phyloP scores from a whole-genome alignment of 2,113 vertebrate species.

The Cyphomyrus plagiostoma region DNA sequence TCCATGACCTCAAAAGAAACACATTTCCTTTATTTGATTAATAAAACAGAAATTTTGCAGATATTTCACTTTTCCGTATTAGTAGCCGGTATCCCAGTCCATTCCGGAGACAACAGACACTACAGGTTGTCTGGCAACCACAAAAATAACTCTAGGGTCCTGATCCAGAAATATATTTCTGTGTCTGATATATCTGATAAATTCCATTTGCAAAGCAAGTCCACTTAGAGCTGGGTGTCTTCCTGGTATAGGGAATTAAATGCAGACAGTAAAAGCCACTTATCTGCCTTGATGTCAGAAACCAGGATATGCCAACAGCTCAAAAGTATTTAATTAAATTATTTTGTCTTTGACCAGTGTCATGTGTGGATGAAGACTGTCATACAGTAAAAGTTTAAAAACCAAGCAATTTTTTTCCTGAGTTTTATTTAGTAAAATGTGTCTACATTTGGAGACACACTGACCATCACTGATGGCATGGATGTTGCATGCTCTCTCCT shows the following conservation, averaged over 20 bases:
- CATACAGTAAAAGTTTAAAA: neutral
- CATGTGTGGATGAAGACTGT: neutral
- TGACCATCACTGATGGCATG: neutral
- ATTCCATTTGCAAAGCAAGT: constrained; percentile 44
- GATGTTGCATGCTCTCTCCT: neutral
- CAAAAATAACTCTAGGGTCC: constrained; percentile 50
- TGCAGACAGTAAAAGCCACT: neutral
- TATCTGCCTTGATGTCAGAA: neutral
- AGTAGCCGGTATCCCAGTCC: constrained; percentile 51
- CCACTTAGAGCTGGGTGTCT: constrained; percentile 38
- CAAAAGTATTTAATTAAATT: neutral
- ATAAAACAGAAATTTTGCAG: constrained; percentile 55
- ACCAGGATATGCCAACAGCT: neutral
- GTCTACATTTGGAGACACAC: neutral
- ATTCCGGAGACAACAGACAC: constrained; percentile 56
- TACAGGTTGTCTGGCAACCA: constrained; percentile 61
- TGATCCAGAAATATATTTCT: constrained; percentile 49
- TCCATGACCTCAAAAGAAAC: constrained; percentile 41
- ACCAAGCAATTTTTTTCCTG: neutral
- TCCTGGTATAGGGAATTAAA: constrained; percentile 10
- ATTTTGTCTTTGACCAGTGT: neutral
- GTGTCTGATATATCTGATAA: constrained; percentile 51
- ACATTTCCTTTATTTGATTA: constrained; percentile 59
- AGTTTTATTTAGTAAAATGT: neutral
- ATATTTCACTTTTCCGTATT: constrained; percentile 50